Conservation (phyloP, 92 coral and sea anemone genomes). For the Phenganax subtilis region DNA sequence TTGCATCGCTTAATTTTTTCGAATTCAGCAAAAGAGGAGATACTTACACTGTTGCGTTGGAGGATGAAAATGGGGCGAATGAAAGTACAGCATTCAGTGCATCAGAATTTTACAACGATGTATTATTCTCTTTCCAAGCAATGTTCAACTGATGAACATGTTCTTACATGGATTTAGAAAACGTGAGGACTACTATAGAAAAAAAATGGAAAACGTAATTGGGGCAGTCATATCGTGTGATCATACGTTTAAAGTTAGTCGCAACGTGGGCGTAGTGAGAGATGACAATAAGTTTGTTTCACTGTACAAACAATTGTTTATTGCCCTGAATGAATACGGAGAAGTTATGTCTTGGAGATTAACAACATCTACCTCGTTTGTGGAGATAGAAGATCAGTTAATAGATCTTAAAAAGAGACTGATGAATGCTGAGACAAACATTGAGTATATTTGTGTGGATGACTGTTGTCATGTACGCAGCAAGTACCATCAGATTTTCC, state of each 20-base stretch:
- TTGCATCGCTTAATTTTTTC: slow-evolving; percentile 41
- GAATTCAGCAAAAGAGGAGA: not conserved
- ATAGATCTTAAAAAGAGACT: slow-evolving; percentile 32
- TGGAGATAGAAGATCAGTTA: slow-evolving; percentile 15
- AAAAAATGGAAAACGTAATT: slow-evolving; percentile 24
- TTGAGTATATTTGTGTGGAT: slow-evolving; percentile 47
- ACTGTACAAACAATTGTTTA: slow-evolving; percentile 41
- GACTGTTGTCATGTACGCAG: slow-evolving; percentile 55
- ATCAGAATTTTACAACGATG: slow-evolving; percentile 27
- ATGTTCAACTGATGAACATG: slow-evolving; percentile 37
- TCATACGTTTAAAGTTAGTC: slow-evolving; percentile 46
- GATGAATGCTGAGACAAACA: not conserved
- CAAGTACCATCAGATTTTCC: slow-evolving; percentile 43
- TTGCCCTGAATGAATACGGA: slow-evolving; percentile 37
- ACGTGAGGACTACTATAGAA: slow-evolving; percentile 22
- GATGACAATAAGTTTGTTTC: slow-evolving; percentile 35
- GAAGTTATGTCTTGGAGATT: slow-evolving; percentile 47
- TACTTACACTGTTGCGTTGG: not conserved
- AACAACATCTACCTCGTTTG: slow-evolving; percentile 27
- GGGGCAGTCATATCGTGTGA: slow-evolving; percentile 40
- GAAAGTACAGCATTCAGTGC: slow-evolving; percentile 7
- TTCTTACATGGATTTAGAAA: slow-evolving; percentile 40
- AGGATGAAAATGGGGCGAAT: slow-evolving; percentile 36
- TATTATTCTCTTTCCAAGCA: slow-evolving; percentile 39
- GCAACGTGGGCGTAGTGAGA: slow-evolving; percentile 37